Conservation (phyloP, 2,797 vertebrate genomes). For the Microctenopoma lineatum region DNA sequence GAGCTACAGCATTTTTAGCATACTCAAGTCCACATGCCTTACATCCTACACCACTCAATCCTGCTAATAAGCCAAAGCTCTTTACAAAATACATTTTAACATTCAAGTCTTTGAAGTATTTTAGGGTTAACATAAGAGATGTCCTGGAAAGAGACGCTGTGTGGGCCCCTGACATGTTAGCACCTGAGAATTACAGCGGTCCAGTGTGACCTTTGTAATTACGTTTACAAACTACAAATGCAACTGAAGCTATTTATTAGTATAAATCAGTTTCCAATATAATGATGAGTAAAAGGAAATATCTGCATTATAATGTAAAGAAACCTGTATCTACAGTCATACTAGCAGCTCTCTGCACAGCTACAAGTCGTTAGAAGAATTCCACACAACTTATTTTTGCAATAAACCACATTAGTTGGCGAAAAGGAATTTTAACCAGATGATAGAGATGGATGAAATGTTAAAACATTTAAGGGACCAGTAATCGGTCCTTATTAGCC, state of each 20-base stretch:
- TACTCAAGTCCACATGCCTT: conserved; percentile 28
- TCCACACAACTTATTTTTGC: no score
- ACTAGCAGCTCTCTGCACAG: no score
- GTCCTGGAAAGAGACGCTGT: background rate
- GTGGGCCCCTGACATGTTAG: background rate
- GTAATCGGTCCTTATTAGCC: no score
- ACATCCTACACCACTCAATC: conserved; percentile 43
- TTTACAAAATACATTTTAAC: conserved; percentile 9
- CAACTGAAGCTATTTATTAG: background rate
- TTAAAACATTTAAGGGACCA: no score
- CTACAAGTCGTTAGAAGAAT: no score
- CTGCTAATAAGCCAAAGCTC: conserved; percentile 33
- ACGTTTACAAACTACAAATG: background rate
- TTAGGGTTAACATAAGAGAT: conserved; percentile 24
- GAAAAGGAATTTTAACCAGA: no score
- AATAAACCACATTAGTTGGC: no score
- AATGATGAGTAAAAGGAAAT: background rate
- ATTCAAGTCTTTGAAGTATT: conserved; percentile 17
- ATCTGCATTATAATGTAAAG: no score
- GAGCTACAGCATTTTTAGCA: conserved; percentile 37
- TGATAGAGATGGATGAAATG: no score
- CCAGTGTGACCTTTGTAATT: background rate
- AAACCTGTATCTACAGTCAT: no score
- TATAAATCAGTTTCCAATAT: background rate
- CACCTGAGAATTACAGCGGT: background rate